Base-by-base conservation (phyloP, 2,888 invertebrate species). In the Eudasyphora cyanicolor region DNA sequence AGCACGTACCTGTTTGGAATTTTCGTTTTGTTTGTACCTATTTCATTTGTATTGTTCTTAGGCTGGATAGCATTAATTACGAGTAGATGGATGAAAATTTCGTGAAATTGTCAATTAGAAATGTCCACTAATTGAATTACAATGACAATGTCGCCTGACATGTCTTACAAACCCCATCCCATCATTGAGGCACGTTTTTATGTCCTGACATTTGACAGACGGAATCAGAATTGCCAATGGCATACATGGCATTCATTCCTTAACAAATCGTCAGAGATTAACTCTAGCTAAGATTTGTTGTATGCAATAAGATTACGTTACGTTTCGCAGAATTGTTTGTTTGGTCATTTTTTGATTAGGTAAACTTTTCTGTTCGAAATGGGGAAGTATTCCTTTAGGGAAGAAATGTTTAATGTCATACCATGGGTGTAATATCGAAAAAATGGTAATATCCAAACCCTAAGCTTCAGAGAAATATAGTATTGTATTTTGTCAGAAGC, bases 51-150 rank as follows among this genome's bases (percentile, higher is more conserved):
- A n/a, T 10, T 24, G 17, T 60, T n/a, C n/a, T n/a, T n/a, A n/a
- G n/a, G n/a, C n/a, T n/a, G n/a, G n/a, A n/a, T n/a, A 38, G n/a
- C 42, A 67, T 79, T 76, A 76, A 79, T 78, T 70, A 24, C n/a
- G 14, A 67, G n/a, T n/a, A n/a, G 14, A 71, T 60, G 62, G 17
- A 51, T 54, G n/a, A n/a, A n/a, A n/a, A 70, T 32, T 32, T 35
- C 45, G 57, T 79, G 29, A 12, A 21, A 69, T 69, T 76, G 57
- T 60, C 76, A 67, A 69, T 76, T 79, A 82, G 17, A 73, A 73
- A 60, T 60, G 21, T 7, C 19, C 71, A 82, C 35, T 76, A 60
- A 73, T 69, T 76, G 71, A 82, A 79, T 76, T 76, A 54, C 24
- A n/a, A 32, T 17, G n/a, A 62, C 24, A 49, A 62, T 45, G 67